phyloP scores from a whole-genome alignment of 2,797 vertebrate genomes.

The Epinephelus awoara region DNA sequence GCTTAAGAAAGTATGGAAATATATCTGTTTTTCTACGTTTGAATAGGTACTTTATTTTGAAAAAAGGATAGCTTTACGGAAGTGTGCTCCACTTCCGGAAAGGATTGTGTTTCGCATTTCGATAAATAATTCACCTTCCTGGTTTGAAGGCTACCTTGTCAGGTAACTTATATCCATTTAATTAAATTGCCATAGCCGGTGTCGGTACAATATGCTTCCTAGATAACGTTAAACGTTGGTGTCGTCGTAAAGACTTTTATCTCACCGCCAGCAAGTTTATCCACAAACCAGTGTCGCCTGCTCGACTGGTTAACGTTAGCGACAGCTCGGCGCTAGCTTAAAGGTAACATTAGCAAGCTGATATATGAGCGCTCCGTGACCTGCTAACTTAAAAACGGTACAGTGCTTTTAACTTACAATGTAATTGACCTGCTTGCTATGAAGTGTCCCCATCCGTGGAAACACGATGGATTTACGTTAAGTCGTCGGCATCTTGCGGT shows the following conservation, averaged over 20 bases:
- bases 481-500: not conserved
- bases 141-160: slow-evolving; percentile 70
- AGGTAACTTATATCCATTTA: slow-evolving; percentile 68
- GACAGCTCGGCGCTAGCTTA: slow-evolving; percentile 68
- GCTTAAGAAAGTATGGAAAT: not conserved
- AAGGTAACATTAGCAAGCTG: slow-evolving; percentile 67
- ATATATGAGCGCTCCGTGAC: slow-evolving; percentile 11
- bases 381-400: not conserved
- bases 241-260: not conserved
- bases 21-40: not conserved
- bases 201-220: not conserved
- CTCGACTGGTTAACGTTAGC: slow-evolving; percentile 52
- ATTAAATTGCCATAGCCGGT: not conserved
- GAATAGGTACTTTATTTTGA: slow-evolving; percentile 60
- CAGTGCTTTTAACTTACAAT: accelerated
- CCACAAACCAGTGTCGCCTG: slow-evolving; percentile 33
- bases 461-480: accelerated
- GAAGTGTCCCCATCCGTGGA: accelerated
- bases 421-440: not conserved
- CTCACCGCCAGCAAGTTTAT: slow-evolving; percentile 22
- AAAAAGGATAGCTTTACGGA: slow-evolving; percentile 28
- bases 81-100: slow-evolving; percentile 68
- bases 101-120: slow-evolving; percentile 70
- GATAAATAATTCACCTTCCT: slow-evolving; percentile 81
- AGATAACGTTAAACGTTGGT: not conserved